Evolutionary conservation across 1,140 invertebrate genomes (phyloP), one percentile per base, ranked within the genome.

Genomic region (Eubasilissa regina): DNA sequence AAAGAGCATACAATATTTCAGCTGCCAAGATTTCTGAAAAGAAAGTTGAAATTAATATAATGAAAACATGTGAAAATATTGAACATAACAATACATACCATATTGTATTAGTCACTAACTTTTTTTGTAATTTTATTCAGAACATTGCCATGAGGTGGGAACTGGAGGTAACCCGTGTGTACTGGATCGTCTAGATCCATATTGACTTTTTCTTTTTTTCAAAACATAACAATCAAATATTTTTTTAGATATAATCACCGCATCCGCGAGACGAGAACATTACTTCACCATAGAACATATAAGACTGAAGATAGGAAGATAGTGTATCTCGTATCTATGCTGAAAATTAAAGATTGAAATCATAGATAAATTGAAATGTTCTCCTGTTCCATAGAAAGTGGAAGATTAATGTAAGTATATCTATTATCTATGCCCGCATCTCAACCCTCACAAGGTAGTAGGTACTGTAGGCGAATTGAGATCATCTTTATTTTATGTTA

Each of bases 11-110:
- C 93, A 95, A 83, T 92, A 94, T 85, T 93, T 94, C 83, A 93
- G 94, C 82, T 94, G 93, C 94, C 93, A 95, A 11, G 92, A 90
- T 93, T 95, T 94, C 93, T 94, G 85, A 75, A 91, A 91, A 82
- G 83, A 84, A 86, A 81, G 13, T 9, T 58, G 15, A 56, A 73
- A 55, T 35, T 6, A 45, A 78, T 7, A 44, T 62, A 10, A 45
- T n/a, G 21, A 51, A 73, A 56, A 56, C 51, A 73, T 55, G 47
- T 55, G 55, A 75, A 58, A 75, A 44, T 60, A 51, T 44, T 19
- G 44, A 79, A 66, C 43, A 60, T 43, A 72, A 60, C 43, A 64
- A 48, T 48, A 35, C 25, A 53, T 73, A 53, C 60, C 53, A 76
- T 64, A 75, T 72, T 77, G 73, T 12, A 19, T 60, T 70, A 25